phyloP scores from a whole-genome alignment of 2,113 vertebrate genomes.

The Paralichthys olivaceus region DNA sequence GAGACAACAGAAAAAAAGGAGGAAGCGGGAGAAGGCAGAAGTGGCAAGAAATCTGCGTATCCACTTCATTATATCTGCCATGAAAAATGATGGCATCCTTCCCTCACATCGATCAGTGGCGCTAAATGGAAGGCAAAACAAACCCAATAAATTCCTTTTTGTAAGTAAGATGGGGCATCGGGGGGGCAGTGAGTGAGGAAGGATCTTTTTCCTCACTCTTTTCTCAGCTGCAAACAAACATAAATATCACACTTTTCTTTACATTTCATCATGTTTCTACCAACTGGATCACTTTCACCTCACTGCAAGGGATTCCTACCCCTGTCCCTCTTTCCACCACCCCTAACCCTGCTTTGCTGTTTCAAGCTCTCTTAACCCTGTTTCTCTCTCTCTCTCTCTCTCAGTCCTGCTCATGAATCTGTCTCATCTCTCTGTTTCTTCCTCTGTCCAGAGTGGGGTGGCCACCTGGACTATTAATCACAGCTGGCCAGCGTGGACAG shows the following conservation, averaged over 20 bases:
- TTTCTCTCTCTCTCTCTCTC: constrained; percentile 20
- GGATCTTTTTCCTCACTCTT: constrained; percentile 19
- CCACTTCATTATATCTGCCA: constrained; percentile 58
- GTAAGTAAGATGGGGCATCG: neutral
- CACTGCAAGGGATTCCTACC: neutral
- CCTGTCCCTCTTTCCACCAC: neutral
- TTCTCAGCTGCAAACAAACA: neutral
- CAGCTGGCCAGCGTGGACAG: constrained; percentile 56
- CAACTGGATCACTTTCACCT: constrained; percentile 5
- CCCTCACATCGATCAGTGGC: constrained; percentile 54
- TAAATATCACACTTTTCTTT: neutral
- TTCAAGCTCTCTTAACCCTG: constrained; percentile 30
- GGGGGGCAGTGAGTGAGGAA: neutral
- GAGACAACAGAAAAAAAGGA: constrained; percentile 3
- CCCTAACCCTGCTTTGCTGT: constrained; percentile 9
- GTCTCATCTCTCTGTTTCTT: constrained; percentile 59
- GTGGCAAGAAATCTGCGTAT: constrained; percentile 34
- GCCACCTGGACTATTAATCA: constrained; percentile 82
- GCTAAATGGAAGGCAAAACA: constrained; percentile 47
- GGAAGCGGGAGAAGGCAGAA: constrained; percentile 12
- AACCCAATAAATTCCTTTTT: constrained; percentile 1
- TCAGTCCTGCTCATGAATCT: constrained; percentile 49
- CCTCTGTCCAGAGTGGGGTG: constrained; percentile 62
- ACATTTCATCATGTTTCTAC: neutral
- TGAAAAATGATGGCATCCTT: constrained; percentile 62